phyloP scores from a whole-genome alignment of 2,113 vertebrate genomes.

The Pedionomus torquatus region DNA sequence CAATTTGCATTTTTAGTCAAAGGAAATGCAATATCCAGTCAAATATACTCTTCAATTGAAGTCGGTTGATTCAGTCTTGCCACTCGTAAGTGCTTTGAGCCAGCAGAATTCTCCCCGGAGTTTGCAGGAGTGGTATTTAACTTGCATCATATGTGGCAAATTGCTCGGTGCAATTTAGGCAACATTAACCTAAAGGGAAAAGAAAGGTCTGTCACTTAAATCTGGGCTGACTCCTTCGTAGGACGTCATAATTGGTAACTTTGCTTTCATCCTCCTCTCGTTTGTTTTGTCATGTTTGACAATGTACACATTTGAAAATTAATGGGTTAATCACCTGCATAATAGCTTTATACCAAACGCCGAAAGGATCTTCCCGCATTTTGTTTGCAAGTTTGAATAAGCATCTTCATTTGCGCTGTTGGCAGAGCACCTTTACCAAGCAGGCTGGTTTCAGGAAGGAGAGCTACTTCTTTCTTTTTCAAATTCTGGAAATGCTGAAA shows the following conservation, averaged over 20 bases:
- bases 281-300: conserved; percentile 8
- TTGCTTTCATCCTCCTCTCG: conserved; percentile 12
- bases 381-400: background rate
- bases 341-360: background rate
- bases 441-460: background rate
- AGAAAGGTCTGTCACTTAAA: conserved; percentile 29
- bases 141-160: conserved; percentile 8
- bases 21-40: conserved; percentile 36
- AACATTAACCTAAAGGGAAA: conserved; percentile 17
- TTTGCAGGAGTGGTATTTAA: background rate
- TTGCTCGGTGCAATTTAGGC: background rate
- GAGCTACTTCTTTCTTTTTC: background rate
- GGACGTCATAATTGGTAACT: background rate
- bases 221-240: background rate
- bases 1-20: background rate
- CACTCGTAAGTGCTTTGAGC: background rate
- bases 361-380: background rate
- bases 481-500: background rate
- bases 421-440: background rate
- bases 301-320: conserved; percentile 2
- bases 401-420: background rate
- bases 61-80: background rate
- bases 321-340: conserved; percentile 50
- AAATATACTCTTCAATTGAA: background rate
- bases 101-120: conserved; percentile 1